phyloP scores from a whole-genome alignment of 2,888 invertebrate genomes.

The Nomada goodeniana region DNA sequence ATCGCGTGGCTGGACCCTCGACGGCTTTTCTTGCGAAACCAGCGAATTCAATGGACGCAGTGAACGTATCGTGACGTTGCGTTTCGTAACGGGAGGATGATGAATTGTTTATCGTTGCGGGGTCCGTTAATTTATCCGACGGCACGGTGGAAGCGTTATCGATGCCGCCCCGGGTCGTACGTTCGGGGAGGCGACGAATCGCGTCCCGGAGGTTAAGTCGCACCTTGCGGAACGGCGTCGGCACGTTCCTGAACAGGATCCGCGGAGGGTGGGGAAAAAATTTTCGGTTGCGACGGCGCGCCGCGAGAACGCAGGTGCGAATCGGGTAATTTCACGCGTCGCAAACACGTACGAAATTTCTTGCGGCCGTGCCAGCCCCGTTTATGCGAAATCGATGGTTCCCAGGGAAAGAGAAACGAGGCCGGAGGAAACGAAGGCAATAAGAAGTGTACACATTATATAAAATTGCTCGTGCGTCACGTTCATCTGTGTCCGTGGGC shows the following conservation, averaged over 20 bases:
- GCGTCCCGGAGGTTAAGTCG: background rate
- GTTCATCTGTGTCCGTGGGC: constrained; percentile 52
- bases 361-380: background rate
- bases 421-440: background rate
- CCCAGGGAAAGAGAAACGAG: background rate
- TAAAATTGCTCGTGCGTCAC: constrained; percentile 18
- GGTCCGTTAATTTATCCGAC: constrained; percentile 22
- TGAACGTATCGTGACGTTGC: constrained; percentile 3
- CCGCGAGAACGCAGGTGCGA: constrained; percentile 23
- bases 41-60: constrained; percentile 20
- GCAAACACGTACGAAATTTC: constrained; percentile 23
- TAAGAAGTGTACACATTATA: constrained; percentile 3
- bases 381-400: constrained; percentile 20
- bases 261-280: background rate
- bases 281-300: background rate
- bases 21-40: constrained; percentile 44
- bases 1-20: constrained; percentile 18
- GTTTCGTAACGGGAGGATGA: constrained; percentile 30
- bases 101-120: constrained; percentile 40
- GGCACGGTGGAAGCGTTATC: background rate
- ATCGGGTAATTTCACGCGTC: constrained; percentile 36
- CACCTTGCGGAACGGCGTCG: background rate
- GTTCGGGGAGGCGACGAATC: no score
- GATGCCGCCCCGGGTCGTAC: background rate
- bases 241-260: background rate